Evolutionary conservation across 1,140 invertebrate genomes (phyloP), one percentile per base, ranked within the genome.

Genomic region (Maconellicoccus hirsutus): DNA sequence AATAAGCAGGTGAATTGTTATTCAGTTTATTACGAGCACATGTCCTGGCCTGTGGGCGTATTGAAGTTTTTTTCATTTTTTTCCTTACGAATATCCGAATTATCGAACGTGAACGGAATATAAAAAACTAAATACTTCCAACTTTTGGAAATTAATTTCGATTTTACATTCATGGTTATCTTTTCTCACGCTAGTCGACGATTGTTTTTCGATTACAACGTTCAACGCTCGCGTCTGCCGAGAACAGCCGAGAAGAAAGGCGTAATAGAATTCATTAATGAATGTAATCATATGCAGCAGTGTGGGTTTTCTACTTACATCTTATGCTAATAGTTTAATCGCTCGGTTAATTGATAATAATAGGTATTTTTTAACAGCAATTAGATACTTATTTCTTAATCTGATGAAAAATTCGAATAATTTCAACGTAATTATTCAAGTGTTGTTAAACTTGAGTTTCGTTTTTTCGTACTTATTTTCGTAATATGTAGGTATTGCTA

Each of bases 1-100:
- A 52, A 52, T 52, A 52, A 52, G 42, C 42, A 52, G 42, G 42
- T 52, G 42, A 52, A 52, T 19, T 52, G 42, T 52, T 52, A 19
- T 14, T 52, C n/a, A 14, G 42, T 52, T 52, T 52, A 52, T 52
- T 52, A 52, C 42, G 42, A 52, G 42, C 42, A 52, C 42, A 52
- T 52, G 42, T 52, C 42, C 16, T 52, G 42, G 42, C 42, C 42
- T 52, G 42, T 52, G 42, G 42, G 42, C 42, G 42, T 52, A 19
- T 4, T 52, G n/a, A 19, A 16, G 42, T 52, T 52, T 52, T 33
- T 33, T 33, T 12, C 29, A 6, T 12, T 33, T 33, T 33, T 33
- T 12, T 16, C 42, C 16, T 52, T 8, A 52, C n/a, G 6, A 52
- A 52, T 52, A 16, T 52, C 42, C 42, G 42, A 52, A 52, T 52